phyloP scores from a whole-genome alignment of 2,797 vertebrate genomes.

The Fistularia commersonii region DNA sequence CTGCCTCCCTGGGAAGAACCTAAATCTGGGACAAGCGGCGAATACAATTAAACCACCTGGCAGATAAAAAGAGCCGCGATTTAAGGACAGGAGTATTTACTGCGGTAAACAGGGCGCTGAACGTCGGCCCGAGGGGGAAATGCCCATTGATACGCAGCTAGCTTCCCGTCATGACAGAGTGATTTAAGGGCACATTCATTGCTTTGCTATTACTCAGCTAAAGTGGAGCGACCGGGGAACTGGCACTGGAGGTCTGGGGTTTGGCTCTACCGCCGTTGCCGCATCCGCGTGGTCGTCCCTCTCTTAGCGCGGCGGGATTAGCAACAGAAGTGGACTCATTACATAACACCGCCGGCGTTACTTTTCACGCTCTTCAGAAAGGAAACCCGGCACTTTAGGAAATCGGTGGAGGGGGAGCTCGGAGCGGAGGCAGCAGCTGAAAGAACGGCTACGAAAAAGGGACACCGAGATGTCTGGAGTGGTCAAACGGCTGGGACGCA shows the following conservation, averaged over 20 bases:
- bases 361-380: constrained; percentile 49
- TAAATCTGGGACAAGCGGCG: constrained; percentile 12
- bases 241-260: constrained; percentile 38
- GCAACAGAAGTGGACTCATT: background rate
- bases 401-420: constrained; percentile 41
- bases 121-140: constrained; percentile 8
- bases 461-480: no score
- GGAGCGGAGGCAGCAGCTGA: constrained; percentile 22
- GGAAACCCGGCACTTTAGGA: constrained; percentile 49
- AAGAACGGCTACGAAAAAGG: constrained; percentile 51
- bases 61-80: no score
- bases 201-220: constrained; percentile 35
- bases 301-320: no score
- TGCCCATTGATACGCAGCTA: constrained; percentile 5
- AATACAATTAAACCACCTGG: constrained; percentile 19
- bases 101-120: constrained; percentile 12
- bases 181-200: constrained; percentile 54
- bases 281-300: no score
- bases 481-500: no score
- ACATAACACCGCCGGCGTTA: background rate
- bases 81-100: no score
- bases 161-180: constrained; percentile 15
- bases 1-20: constrained; percentile 4
- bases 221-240: constrained; percentile 40
- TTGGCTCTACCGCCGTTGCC: no score